A percentile compares a stretch with the other conserved stretches of the same genome.
phyloP scores from a whole-genome alignment of 2,113 vertebrate species.

The Phaetusa simplex region DNA sequence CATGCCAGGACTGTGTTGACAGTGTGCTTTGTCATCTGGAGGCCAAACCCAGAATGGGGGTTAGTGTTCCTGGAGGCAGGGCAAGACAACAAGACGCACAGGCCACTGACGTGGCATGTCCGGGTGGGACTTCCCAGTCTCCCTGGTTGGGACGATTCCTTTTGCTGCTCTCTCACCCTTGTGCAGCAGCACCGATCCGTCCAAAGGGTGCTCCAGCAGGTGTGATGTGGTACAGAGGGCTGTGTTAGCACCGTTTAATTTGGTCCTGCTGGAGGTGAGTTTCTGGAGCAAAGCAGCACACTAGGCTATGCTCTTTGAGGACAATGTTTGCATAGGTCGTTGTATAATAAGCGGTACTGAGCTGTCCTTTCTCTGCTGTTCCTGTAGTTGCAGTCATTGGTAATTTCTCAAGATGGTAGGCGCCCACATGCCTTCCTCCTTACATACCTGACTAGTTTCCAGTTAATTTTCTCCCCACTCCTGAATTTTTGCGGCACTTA shows the following conservation, averaged over 20 bases:
- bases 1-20: accelerated
- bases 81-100: accelerated
- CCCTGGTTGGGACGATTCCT: not conserved
- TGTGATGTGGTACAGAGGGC: not conserved
- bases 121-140: not conserved
- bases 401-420: not conserved
- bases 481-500: not conserved
- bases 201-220: too few species aligned
- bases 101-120: not conserved
- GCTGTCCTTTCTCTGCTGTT: not conserved
- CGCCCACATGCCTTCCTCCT: not conserved
- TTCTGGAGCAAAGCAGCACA: not conserved
- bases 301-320: too few species aligned
- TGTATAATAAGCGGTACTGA: not conserved
- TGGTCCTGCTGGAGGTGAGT: not conserved
- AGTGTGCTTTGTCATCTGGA: not conserved
- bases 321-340: not conserved
- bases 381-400: not conserved
- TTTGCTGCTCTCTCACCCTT: not conserved
- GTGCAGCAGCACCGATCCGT: accelerated
- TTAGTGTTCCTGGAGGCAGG: not conserved
- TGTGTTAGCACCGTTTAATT: not conserved
- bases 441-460: not conserved
- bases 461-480: not conserved
- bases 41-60: not conserved